Evolutionary conservation across 92 coral and sea anemone genomes (phyloP), one percentile per base, ranked within the genome.

Genomic region (Bergia puertoricense): DNA sequence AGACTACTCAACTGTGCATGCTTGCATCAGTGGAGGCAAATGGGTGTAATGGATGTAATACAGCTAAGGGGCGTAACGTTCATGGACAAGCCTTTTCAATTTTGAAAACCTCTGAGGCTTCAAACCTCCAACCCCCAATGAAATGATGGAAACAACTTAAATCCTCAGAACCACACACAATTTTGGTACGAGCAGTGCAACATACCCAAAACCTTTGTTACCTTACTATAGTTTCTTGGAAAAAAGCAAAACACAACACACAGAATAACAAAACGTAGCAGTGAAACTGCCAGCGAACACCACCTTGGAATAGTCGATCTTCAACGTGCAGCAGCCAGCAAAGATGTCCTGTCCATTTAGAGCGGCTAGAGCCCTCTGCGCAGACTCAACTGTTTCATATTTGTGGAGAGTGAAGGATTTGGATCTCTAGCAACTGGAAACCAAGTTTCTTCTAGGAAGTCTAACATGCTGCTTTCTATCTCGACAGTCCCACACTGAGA

Each of bases 301-400:
- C 90, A 97, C 99, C 99, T 96, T 94, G 23, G 99, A 97, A 93
- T 97, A 97, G 86, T 97, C 99, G 69, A 95, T 96, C 92, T 97
- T 97, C 16, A 97, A 90, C 23, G 99, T 97, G 77, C 99, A 97
- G 74, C 99, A 97, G 20, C 99, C 99, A 38, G 98, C 96, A 86
- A 95, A 97, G 54, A 97, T 95, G 81, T 97, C 99, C 80, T 95
- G 99, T 86, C 99, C 99, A 82, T 97, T 97, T 6, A 97, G 92
- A 82, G 93, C 93, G 81, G 96, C 92, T 81, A 95, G 93, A 78
- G 99, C 99, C 81, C 95, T 91, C 87, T 97, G 96, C 79, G 99
- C 99, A 46, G 99, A 96, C 88, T 97, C 99, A 9, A 95, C 93
- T 39, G 95, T 95, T 93, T 97, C 99, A 90, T 95, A 97, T 89